Percentiles rank a stretch among this genome's conserved stretches.
phyloP scores from a whole-genome alignment of 2,113 vertebrate species.

The Clarias gariepinus region DNA sequence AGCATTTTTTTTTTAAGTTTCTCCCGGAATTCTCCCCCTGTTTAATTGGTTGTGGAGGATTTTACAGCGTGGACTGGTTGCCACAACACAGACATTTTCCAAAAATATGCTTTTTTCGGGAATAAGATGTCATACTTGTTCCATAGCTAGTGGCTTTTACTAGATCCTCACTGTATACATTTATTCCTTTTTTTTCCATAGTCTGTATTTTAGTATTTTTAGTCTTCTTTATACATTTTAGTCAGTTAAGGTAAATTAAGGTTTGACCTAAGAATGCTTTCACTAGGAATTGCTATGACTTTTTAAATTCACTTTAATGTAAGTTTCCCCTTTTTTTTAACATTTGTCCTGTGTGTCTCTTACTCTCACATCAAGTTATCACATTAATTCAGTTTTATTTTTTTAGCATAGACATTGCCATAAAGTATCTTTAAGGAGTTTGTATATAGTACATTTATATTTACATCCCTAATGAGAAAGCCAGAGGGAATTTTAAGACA shows the following conservation, averaged over 20 bases:
- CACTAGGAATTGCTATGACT: not conserved
- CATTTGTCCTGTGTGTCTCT: not conserved
- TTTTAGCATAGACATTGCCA: not conserved
- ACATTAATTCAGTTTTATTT: not conserved
- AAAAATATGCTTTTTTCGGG: not conserved
- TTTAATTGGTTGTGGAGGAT: constrained; percentile 61
- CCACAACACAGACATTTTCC: constrained; percentile 4
- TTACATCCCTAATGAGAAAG: not conserved
- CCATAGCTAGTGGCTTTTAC: not conserved
- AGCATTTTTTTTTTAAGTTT: constrained; percentile 36
- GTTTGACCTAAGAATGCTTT: not conserved
- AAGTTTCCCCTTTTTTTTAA: not conserved
- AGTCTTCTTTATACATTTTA: not conserved
- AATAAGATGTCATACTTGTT: not conserved
- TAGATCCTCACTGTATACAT: not conserved
- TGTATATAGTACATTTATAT: not conserved
- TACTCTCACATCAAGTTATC: not conserved
- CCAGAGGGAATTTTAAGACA: not conserved
- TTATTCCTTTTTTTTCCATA: not conserved
- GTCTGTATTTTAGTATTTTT: not conserved
- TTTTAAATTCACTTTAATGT: not conserved
- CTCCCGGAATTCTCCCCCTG: constrained; percentile 39
- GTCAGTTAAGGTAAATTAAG: not conserved
- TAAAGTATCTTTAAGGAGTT: not conserved
- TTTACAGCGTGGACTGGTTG: constrained; percentile 38